Evolutionary conservation across 2,797 vertebrate genomes (phyloP).

Genomic region (Falco rusticolus): DNA sequence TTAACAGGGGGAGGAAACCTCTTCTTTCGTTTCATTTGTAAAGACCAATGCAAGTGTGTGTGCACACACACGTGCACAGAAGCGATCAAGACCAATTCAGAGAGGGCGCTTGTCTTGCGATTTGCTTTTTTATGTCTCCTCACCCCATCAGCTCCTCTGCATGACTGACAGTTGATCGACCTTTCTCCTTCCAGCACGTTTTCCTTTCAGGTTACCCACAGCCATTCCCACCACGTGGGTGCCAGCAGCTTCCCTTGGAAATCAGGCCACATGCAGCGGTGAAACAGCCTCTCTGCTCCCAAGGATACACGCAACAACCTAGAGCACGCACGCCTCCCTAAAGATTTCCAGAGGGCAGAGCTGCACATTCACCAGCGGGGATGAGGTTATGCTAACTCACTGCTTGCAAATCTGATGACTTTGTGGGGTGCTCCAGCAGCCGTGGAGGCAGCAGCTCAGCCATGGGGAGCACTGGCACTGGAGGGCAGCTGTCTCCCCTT

Average conservation of each 20-base stretch:
- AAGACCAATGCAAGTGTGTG: background rate
- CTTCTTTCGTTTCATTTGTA: background rate
- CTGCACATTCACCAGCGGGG: accelerated
- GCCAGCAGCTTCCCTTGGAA: background rate
- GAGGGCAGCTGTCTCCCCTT: background rate
- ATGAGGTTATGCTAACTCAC: background rate
- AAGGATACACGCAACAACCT: accelerated
- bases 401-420: background rate
- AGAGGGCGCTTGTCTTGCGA: background rate
- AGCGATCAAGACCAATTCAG: background rate
- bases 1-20: background rate
- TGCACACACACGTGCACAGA: accelerated
- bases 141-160: background rate
- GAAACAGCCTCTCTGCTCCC: background rate
- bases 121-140: background rate
- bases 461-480: accelerated
- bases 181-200: background rate
- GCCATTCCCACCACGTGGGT: background rate
- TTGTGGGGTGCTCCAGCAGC: background rate
- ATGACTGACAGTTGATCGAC: background rate
- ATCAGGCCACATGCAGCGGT: accelerated
- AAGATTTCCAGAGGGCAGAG: background rate
- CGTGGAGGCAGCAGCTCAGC: background rate
- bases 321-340: background rate
- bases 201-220: background rate